These are phyloP conservation scores for Oopsacas minuta DNA, from an alignment of 37 sponge, comb jelly and placozoan genomes.

Conservation along the genomic window DNA sequence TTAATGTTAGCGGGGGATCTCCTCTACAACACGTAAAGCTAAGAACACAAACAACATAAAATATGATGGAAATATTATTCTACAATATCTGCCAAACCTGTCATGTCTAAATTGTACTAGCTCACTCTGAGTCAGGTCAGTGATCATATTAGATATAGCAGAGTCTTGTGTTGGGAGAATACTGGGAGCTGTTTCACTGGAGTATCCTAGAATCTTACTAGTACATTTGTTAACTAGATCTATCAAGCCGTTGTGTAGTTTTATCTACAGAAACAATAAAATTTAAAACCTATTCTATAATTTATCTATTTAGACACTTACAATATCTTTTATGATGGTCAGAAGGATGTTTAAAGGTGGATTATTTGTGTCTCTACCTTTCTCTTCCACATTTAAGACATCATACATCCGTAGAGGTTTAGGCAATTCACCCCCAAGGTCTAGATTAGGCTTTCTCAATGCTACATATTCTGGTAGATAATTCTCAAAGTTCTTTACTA, in stretches of 20 bases:
- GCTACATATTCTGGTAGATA: background rate
- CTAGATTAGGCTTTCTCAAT: background rate
- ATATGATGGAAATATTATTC: no score
- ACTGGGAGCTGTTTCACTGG: background rate
- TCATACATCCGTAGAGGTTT: background rate
- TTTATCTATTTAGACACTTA: background rate
- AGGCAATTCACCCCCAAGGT: background rate
- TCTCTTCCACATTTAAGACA: background rate
- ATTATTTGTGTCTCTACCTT: background rate
- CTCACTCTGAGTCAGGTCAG: background rate
- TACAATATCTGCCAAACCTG: background rate
- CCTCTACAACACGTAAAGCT: background rate
- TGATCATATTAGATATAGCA: background rate
- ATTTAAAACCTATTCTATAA: no score
- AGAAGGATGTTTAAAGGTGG: background rate
- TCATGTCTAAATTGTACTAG: background rate
- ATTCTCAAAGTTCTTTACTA: background rate
- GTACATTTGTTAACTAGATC: background rate
- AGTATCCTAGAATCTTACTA: background rate
- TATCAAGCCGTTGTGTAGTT: background rate
- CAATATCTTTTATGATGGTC: background rate
- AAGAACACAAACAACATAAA: background rate
- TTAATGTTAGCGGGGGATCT: background rate
- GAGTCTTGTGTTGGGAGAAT: slow-evolving; percentile 9
- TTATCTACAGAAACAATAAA: background rate